These are phyloP conservation scores for Microctonus aethiopoides DNA, from an alignment of 2,888 invertebrate species.

Conservation along the genomic window DNA sequence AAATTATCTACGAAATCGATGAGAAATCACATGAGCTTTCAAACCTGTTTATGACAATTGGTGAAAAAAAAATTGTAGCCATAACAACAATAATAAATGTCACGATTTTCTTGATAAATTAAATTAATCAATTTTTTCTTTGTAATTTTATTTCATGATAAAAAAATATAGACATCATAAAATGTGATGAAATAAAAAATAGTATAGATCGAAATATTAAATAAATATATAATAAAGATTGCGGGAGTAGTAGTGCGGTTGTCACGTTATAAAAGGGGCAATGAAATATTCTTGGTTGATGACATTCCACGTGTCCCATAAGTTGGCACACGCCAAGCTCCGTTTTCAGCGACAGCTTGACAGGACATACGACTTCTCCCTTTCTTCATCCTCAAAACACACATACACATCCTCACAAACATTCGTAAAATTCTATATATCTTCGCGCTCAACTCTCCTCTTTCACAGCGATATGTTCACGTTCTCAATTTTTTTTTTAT, in stretches of 20 bases:
- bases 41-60: too few species aligned
- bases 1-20: too few species aligned
- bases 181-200: too few species aligned
- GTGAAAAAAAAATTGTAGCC: too few species aligned
- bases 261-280: slow-evolving; percentile 30
- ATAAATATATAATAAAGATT: background rate
- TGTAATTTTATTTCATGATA: too few species aligned
- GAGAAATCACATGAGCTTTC: too few species aligned
- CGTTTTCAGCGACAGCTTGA: slow-evolving; percentile 65
- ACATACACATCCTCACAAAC: background rate
- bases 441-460: slow-evolving; percentile 35
- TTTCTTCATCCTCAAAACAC: slow-evolving; percentile 9
- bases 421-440: too few species aligned
- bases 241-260: background rate
- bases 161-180: too few species aligned
- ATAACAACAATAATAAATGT: too few species aligned
- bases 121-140: too few species aligned
- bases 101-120: too few species aligned
- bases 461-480: background rate
- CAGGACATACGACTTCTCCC: slow-evolving; percentile 60
- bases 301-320: slow-evolving; percentile 63
- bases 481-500: background rate
- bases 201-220: too few species aligned
- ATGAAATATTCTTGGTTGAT: slow-evolving; percentile 62
- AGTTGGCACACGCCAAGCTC: slow-evolving; percentile 61